phyloP scores from a whole-genome alignment of 1,140 invertebrate species.

The Anadara kagoshimensis region DNA sequence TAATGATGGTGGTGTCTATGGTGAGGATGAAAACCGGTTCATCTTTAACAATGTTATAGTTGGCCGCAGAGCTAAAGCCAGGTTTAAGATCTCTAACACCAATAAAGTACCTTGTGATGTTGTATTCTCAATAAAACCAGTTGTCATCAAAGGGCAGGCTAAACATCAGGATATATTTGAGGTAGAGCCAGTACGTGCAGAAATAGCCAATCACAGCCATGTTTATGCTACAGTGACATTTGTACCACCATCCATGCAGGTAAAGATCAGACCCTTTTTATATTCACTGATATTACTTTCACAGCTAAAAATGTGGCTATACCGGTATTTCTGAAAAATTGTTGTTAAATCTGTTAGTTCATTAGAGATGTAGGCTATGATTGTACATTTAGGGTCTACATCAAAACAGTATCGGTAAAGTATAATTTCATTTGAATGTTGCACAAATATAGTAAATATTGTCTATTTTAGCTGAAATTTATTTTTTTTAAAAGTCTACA shows the following conservation, averaged over 20 bases:
- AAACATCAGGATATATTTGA: constrained; percentile 70
- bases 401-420: too few species aligned
- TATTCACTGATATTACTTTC: too few species aligned
- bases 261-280: constrained; percentile 11
- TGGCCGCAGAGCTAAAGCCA: constrained; percentile 70
- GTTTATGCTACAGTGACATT: constrained; percentile 72
- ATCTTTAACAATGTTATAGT: constrained; percentile 74
- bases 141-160: constrained; percentile 43
- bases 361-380: too few species aligned
- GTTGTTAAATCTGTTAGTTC: too few species aligned
- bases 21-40: constrained; percentile 72
- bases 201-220: constrained; percentile 70
- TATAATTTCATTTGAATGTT: too few species aligned
- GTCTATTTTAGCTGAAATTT: too few species aligned
- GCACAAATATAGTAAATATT: too few species aligned
- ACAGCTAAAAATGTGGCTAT: too few species aligned
- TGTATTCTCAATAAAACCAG: constrained; percentile 63
- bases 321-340: too few species aligned
- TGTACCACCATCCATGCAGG: constrained; percentile 72
- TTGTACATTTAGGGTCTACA: too few species aligned
- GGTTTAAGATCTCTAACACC: constrained; percentile 73
- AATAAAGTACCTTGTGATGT: constrained; percentile 74
- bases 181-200: constrained; percentile 68
- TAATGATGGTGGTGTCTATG: constrained; percentile 69
- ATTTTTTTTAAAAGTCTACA: too few species aligned